A percentile compares a stretch with the other conserved stretches of the same genome.
phyloP scores from a whole-genome alignment of 2,888 invertebrate genomes.

The Aleiodes testaceus region DNA sequence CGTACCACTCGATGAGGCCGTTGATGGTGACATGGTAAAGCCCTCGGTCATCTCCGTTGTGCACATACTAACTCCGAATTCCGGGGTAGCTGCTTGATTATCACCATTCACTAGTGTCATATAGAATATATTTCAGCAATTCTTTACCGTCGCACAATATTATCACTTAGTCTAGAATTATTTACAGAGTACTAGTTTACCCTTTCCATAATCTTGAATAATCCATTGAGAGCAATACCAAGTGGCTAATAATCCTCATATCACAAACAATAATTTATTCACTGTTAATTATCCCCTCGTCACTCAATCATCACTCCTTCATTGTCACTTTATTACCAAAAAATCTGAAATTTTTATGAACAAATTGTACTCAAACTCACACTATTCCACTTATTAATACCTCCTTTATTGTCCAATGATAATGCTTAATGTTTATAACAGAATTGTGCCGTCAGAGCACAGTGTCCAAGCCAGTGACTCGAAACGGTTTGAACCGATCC shows the following conservation, averaged over 20 bases:
- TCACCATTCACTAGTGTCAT: constrained; percentile 45
- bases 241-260: too few relatives aligned
- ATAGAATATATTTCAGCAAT: constrained; percentile 29
- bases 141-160: constrained; percentile 35
- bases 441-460: constrained; percentile 38
- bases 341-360: too few relatives aligned
- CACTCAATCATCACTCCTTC: too few relatives aligned
- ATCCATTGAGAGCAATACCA: too few relatives aligned
- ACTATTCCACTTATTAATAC: too few relatives aligned
- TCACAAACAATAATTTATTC: too few relatives aligned
- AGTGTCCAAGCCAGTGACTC: constrained; percentile 68
- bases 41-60: constrained; percentile 72
- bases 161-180: constrained; percentile 39
- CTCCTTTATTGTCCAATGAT: not conserved
- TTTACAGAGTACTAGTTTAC: constrained; percentile 42
- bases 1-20: constrained; percentile 66
- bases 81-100: constrained; percentile 43
- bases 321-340: too few relatives aligned
- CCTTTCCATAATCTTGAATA: constrained; percentile 1
- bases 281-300: too few relatives aligned
- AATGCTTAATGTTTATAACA: constrained; percentile 36
- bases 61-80: constrained; percentile 63
- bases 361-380: too few relatives aligned
- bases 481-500: constrained; percentile 73
- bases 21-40: constrained; percentile 69